phyloP scores from a whole-genome alignment of 2,113 vertebrate genomes.

The Sisor rabdophorus region DNA sequence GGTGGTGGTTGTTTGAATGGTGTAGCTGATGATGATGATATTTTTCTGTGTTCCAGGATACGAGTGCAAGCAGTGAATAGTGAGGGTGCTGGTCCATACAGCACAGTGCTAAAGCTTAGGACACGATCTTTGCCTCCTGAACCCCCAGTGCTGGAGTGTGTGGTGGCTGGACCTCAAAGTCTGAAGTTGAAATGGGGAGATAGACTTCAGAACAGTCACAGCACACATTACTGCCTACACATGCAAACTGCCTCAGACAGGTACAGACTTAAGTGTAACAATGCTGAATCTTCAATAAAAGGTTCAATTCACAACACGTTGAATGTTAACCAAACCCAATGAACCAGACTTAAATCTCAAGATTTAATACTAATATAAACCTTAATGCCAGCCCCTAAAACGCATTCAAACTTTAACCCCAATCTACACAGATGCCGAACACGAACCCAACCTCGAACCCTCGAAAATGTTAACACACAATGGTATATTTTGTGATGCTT shows the following conservation, averaged over 20 bases:
- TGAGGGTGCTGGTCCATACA: conserved; percentile 74
- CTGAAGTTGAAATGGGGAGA: conserved; percentile 81
- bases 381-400: too few relatives aligned
- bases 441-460: too few relatives aligned
- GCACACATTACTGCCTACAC: conserved; percentile 73
- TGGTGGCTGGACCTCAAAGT: conserved; percentile 73
- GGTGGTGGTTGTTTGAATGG: neutral
- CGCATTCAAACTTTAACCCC: too few relatives aligned
- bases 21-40: neutral
- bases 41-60: conserved; percentile 59
- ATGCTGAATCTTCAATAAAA: too few relatives aligned
- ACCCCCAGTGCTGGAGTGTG: conserved; percentile 75
- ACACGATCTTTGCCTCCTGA: conserved; percentile 74
- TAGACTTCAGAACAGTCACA: conserved; percentile 65
- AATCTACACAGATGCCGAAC: too few relatives aligned
- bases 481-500: too few relatives aligned
- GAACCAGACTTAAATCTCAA: too few relatives aligned
- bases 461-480: too few relatives aligned
- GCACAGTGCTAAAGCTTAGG: conserved; percentile 71
- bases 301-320: too few relatives aligned
- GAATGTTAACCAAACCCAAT: too few relatives aligned
- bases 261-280: conserved; percentile 44
- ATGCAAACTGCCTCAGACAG: conserved; percentile 73
- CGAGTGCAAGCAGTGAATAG: conserved; percentile 75
- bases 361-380: too few relatives aligned